These are phyloP conservation scores for Tachysurus fulvidraco DNA, from an alignment of 2,113 vertebrate genomes.

Conservation along the genomic window DNA sequence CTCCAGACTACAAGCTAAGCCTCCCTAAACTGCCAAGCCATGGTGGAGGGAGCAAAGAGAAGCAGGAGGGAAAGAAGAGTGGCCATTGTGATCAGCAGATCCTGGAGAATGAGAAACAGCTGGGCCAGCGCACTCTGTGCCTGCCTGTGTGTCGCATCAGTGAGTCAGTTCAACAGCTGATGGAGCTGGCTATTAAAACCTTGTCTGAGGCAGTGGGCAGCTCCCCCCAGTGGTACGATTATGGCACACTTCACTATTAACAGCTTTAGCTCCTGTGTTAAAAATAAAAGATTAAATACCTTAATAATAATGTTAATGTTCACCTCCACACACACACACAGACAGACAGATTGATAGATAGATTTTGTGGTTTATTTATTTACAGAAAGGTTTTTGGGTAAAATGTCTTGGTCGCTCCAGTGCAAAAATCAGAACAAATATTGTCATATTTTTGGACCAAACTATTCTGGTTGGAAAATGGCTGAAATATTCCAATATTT, in stretches of 20 bases:
- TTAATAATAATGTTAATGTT: neutral
- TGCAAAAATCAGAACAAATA: neutral
- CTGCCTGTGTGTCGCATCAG: conserved; percentile 89
- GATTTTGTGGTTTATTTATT: neutral
- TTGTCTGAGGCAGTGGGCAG: conserved; percentile 85
- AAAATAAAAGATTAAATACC: neutral
- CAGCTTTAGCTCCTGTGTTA: neutral
- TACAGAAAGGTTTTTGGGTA: neutral
- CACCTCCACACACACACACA: neutral
- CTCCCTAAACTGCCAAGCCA: conserved; percentile 78
- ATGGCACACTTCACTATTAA: neutral
- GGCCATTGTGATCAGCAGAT: conserved; percentile 7
- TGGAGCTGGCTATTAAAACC: conserved; percentile 87
- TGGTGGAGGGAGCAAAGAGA: conserved; percentile 57
- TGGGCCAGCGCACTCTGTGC: conserved; percentile 78
- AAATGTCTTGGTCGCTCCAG: neutral
- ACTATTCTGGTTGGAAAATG: neutral
- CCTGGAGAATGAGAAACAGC: conserved; percentile 73
- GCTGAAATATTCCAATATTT: neutral
- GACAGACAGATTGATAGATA: neutral
- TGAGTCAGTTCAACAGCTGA: conserved; percentile 85
- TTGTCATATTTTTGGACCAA: neutral
- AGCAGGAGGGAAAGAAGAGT: conserved; percentile 45
- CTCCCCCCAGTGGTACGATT: conserved; percentile 83
- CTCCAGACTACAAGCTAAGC: conserved; percentile 73